Evolutionary conservation across 1,140 invertebrate species (phyloP), one percentile per base, ranked within the genome.

Genomic region (Aporrectodea caliginosa): DNA sequence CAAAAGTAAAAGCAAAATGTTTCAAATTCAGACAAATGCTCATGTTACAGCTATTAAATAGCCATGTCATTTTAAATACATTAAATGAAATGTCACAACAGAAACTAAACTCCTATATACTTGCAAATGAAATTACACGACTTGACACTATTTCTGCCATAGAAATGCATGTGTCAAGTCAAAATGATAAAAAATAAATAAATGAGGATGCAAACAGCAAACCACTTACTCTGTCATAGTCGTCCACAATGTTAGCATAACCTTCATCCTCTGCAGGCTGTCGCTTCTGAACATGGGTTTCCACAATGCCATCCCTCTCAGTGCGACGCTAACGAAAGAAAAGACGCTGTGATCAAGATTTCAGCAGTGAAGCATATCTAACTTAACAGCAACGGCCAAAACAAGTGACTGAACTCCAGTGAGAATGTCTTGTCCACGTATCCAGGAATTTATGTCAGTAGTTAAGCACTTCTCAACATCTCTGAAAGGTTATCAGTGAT

Each of bases 201-300:
- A 29, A 73, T 31, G 22, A 2, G 30, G 1, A 73, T 22, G 1
- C 33, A n/a, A 34, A 14, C 31, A 14, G 22, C 12, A n/a, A 32
- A 32, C 29, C 12, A 74, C 33, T 58, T 29, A 76, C 75, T 35
- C 43, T 76, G 43, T 76, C 75, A 76, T 76, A 76, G 31, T 76
- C 75, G 31, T 76, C 75, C 22, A 76, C 33, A 29, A 16, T 30
- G 27, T 76, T 34, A 22, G 33, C 33, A 35, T 58, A 43, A 30
- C 35, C 35, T n/a, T 35, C 75, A 76, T 76, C n/a, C n/a, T n/a
- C n/a, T n/a, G n/a, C 75, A 16, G 75, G 75, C 33, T 76, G 35
- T 35, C 35, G 33, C 43, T 58, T 76, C 35, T 76, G 32, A 76
- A 76, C 43, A 29, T 35, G 34, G 27, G 75, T 76, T 68, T 76